phyloP scores from a whole-genome alignment of 2,113 vertebrate species.

The Uria lomvia region DNA sequence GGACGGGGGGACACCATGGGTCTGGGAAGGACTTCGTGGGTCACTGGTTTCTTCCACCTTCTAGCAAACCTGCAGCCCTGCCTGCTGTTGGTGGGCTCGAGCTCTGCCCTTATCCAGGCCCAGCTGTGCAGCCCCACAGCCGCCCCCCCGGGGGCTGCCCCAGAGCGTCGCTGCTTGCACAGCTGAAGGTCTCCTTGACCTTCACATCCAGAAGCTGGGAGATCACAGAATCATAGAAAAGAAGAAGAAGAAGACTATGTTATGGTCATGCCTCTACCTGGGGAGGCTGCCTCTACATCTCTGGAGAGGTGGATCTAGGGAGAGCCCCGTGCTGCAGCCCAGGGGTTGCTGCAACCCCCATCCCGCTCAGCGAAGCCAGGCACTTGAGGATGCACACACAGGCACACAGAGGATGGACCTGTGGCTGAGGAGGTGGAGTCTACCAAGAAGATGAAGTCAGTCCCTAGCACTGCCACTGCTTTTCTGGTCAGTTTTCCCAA shows the following conservation, averaged over 20 bases:
- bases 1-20: accelerated
- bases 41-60: background rate
- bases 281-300: background rate
- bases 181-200: background rate
- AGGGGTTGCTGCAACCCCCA: background rate
- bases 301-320: background rate
- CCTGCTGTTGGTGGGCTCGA: background rate
- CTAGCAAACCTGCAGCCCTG: background rate
- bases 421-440: background rate
- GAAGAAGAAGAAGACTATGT: no score
- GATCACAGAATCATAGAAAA: no score
- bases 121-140: background rate
- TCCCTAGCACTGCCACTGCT: background rate
- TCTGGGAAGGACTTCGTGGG: background rate
- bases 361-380: background rate
- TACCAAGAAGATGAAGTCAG: background rate
- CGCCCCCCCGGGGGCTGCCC: background rate
- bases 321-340: background rate
- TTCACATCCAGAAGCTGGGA: background rate
- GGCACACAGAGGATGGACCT: no score
- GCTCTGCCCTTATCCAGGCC: background rate
- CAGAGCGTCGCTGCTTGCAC: accelerated
- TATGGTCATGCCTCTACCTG: background rate
- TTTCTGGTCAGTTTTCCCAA: background rate
- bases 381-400: no score